Percentiles rank a stretch among this genome's conserved stretches.
phyloP scores from a whole-genome alignment of 2,888 invertebrate species.

The Drosophila parthenogenetica region DNA sequence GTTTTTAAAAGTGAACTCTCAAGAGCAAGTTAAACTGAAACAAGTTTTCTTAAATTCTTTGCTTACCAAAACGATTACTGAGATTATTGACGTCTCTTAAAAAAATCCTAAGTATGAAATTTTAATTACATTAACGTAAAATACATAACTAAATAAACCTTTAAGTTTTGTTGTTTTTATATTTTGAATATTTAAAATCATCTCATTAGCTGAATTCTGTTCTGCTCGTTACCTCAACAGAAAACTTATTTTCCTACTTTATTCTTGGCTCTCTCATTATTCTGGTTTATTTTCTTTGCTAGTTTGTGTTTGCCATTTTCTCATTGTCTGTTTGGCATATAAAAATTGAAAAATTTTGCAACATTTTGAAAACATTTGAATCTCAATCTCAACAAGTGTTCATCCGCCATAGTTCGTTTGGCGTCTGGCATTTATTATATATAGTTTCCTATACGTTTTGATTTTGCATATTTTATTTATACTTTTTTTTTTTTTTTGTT shows the following conservation, averaged over 20 bases:
- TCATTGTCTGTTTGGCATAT: background rate
- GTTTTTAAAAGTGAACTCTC: too few species aligned
- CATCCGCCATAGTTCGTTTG: conserved; percentile 27
- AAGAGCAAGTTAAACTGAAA: too few species aligned
- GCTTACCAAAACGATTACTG: too few species aligned
- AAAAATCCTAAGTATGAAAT: too few species aligned
- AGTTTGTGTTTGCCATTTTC: conserved; percentile 10
- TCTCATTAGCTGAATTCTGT: background rate
- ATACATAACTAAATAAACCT: too few species aligned
- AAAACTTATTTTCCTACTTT: too few species aligned
- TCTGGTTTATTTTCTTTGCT: conserved; percentile 1
- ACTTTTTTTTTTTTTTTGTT: conserved; percentile 5
- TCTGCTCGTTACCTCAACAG: background rate
- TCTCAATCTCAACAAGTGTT: conserved; percentile 48
- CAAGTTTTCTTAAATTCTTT: too few species aligned
- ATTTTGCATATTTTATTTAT: conserved; percentile 34
- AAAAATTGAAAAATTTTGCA: conserved; percentile 6
- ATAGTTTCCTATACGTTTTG: conserved; percentile 37
- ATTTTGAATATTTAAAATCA: background rate
- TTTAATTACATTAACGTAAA: too few species aligned
- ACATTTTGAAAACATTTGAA: conserved; percentile 22
- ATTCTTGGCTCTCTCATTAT: background rate
- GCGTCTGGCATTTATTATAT: conserved; percentile 58
- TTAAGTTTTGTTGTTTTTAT: too few species aligned
- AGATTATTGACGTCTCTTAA: too few species aligned